A percentile compares a stretch with the other conserved stretches of the same genome.
phyloP scores from a whole-genome alignment of 2,888 invertebrate genomes.

The Drosophila aldrichi region DNA sequence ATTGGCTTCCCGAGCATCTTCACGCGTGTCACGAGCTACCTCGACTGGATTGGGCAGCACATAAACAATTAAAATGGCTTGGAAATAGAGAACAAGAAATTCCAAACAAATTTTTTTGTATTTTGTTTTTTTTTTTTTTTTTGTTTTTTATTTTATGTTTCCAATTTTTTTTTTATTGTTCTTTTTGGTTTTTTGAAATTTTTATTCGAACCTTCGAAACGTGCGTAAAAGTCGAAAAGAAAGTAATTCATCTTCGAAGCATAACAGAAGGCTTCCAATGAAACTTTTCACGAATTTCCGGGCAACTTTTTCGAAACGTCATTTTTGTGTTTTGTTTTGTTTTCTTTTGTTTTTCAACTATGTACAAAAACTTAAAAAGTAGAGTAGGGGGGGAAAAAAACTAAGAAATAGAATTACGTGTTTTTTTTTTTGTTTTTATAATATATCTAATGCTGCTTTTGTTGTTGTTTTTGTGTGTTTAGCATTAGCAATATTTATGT shows the following conservation, averaged over 20 bases:
- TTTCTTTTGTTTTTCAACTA: slow-evolving; percentile 38
- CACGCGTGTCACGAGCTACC: slow-evolving; percentile 69
- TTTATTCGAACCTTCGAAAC: slow-evolving; percentile 59
- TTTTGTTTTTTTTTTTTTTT: slow-evolving; percentile 54
- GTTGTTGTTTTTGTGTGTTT: slow-evolving; percentile 15
- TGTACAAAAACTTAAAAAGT: slow-evolving; percentile 72
- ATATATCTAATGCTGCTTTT: slow-evolving; percentile 27
- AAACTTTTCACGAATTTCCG: slow-evolving; percentile 45
- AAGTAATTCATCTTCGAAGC: slow-evolving; percentile 64
- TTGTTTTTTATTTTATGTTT: slow-evolving; percentile 60
- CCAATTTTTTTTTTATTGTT: slow-evolving; percentile 72
- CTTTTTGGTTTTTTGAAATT: slow-evolving; percentile 73
- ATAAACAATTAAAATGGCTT: background rate
- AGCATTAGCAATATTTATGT: slow-evolving; percentile 19
- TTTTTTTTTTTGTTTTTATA: background rate
- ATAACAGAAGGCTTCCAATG: slow-evolving; percentile 46
- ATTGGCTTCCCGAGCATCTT: slow-evolving; percentile 68
- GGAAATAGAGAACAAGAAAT: background rate
- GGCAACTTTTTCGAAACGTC: slow-evolving; percentile 44
- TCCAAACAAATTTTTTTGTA: background rate
- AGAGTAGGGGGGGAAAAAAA: slow-evolving; percentile 38
- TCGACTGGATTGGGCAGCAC: slow-evolving; percentile 66
- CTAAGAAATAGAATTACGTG: slow-evolving; percentile 42
- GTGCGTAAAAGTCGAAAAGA: slow-evolving; percentile 30
- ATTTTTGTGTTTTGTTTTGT: slow-evolving; percentile 14